Conservation (phyloP, 2,888 invertebrate species). For the Hemithea aestivaria region DNA sequence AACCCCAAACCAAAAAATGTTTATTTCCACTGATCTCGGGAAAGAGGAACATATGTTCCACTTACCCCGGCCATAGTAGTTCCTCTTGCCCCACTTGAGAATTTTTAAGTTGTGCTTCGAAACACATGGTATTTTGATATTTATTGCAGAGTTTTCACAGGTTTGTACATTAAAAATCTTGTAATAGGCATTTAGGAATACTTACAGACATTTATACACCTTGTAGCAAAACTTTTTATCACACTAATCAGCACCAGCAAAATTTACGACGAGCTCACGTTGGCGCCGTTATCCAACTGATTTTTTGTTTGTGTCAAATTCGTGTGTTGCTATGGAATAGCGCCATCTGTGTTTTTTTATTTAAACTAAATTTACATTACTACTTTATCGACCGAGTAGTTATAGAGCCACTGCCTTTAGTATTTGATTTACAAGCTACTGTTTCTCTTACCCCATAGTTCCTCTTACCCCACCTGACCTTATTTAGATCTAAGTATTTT, state of each 20-base stretch:
- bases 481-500: too few relatives aligned
- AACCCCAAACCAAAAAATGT: not conserved
- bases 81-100: conserved; percentile 13
- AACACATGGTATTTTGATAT: conserved; percentile 4
- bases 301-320: conserved; percentile 4
- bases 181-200: conserved; percentile 3
- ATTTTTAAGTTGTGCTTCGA: conserved; percentile 12
- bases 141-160: not conserved
- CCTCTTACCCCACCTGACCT: too few relatives aligned
- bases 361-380: conserved; percentile 5
- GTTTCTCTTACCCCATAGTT: too few relatives aligned
- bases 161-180: conserved; percentile 1
- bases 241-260: conserved; percentile 2
- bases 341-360: conserved; percentile 5
- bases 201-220: conserved; percentile 2
- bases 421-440: conserved; percentile 10
- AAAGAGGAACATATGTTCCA: conserved; percentile 6
- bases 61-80: conserved; percentile 6
- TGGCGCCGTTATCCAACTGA: not conserved
- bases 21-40: conserved; percentile 1
- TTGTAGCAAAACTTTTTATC: conserved; percentile 2
- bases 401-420: conserved; percentile 4
- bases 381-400: conserved; percentile 7
- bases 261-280: conserved; percentile 5
- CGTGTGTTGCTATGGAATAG: conserved; percentile 1